Evolutionary conservation across 2,113 vertebrate species (phyloP).

Genomic region (Accipiter virgatus): DNA sequence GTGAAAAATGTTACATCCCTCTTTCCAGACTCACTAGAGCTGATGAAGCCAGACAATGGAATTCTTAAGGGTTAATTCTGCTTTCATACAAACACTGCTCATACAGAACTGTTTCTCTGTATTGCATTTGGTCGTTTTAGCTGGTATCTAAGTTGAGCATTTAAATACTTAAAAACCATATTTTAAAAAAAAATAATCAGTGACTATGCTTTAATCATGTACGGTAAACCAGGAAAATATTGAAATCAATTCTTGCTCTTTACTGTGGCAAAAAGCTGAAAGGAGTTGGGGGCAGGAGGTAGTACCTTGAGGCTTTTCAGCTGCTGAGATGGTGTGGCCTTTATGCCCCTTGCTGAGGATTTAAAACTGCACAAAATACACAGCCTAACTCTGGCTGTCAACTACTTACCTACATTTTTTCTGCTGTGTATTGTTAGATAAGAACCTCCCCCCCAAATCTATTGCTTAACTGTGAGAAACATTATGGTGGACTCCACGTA

Average conservation of each 20-base stretch:
- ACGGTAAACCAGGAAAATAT: not conserved
- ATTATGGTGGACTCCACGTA: accelerated
- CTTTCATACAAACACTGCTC: not conserved
- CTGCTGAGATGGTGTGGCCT: not conserved
- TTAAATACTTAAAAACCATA: not conserved
- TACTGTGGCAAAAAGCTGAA: not conserved
- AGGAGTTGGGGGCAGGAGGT: accelerated
- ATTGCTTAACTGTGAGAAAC: not conserved
- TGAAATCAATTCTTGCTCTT: not conserved
- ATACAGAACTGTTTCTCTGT: not conserved
- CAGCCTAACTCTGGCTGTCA: not conserved
- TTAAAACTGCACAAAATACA: not conserved
- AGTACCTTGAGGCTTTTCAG: not conserved
- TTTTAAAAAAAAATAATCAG: not conserved
- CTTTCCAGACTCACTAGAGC: not conserved
- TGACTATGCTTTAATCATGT: not conserved
- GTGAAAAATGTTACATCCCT: not conserved
- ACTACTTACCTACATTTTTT: not conserved
- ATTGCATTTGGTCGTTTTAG: not conserved
- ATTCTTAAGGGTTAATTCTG: not conserved
- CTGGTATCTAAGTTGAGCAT: accelerated
- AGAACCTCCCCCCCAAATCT: not conserved
- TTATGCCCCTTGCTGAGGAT: not conserved
- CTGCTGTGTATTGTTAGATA: not conserved
- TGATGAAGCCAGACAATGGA: not conserved